Evolutionary conservation across 2,888 invertebrate genomes (phyloP), one percentile per base, ranked within the genome.

Genomic region (Ashinkailepas kermadecensis): DNA sequence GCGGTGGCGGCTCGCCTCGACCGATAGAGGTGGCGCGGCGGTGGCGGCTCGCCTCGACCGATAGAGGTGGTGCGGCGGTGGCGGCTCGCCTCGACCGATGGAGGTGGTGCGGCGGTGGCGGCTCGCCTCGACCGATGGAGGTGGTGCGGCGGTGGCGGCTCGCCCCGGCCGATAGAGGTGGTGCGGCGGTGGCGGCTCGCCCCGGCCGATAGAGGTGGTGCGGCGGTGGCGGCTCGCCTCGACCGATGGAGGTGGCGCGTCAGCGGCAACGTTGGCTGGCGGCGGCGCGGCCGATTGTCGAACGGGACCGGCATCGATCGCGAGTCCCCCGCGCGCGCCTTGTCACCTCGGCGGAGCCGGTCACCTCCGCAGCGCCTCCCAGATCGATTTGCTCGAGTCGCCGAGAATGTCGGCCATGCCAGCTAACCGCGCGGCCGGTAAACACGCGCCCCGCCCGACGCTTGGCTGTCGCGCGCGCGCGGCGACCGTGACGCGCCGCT

Each of bases 121-220:
- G 70, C 78, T 10, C 84, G 83, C 15, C 79, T 83, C 7, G 11
- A 7, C 59, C 59, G 59, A 59, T 11, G 15, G 59, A 11, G 59
- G 59, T 15, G 12, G 59, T 15, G 83, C 80, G 18, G 79, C 82
- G 62, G 81, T 84, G 39, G 83, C 82, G 74, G 82, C 81, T 21
- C 81, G 82, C 21, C 80, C 82, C 8, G 82, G 82, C 58, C 84
- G 83, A 80, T 84, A 82, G 80, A 82, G 84, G 78, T 82, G 82
- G 64, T 82, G 82, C 21, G 81, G 82, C 59, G 82, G 81, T 83
- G 39, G 83, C 83, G 74, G 82, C 82, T 18, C 81, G 82, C 23
- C 80, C 83, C 10, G 82, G 83, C 56, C 84, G 82, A 79, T 83
- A 82, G 81, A 83, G 83, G 78, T 82, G 82, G 64, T 82, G 81